phyloP scores from a whole-genome alignment of 2,888 invertebrate species.

The Agrilus biguttatus region DNA sequence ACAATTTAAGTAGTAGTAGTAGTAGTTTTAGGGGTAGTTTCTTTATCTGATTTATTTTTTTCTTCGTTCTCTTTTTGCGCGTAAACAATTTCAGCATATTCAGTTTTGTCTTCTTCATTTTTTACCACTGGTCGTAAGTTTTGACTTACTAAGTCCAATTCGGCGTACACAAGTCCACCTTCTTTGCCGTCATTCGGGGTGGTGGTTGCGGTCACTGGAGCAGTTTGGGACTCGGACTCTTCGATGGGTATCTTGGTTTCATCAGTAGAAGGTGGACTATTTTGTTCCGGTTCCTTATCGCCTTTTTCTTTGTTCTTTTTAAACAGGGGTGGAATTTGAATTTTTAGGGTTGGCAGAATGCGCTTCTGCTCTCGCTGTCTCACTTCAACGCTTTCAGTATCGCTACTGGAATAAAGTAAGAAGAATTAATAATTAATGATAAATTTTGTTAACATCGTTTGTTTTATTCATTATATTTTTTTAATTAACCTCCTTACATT shows the following conservation, averaged over 20 bases:
- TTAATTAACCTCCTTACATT: too few relatives aligned
- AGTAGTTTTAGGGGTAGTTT: not conserved
- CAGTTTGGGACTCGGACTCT: constrained; percentile 5
- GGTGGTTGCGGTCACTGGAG: not conserved
- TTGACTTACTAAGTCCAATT: constrained; percentile 44
- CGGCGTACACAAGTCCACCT: constrained; percentile 58
- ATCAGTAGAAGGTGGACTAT: constrained; percentile 5
- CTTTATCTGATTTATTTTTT: not conserved
- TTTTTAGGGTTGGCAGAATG: constrained; percentile 16
- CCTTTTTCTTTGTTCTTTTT: constrained; percentile 15
- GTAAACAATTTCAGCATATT: constrained; percentile 74
- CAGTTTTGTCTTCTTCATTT: constrained; percentile 49
- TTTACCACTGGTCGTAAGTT: constrained; percentile 27
- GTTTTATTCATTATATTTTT: too few relatives aligned
- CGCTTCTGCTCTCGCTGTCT: constrained; percentile 17
- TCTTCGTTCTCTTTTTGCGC: constrained; percentile 37
- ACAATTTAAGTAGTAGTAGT: not conserved
- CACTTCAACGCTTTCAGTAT: constrained; percentile 51
- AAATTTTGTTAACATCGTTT: too few relatives aligned
- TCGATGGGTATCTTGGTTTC: constrained; percentile 7
- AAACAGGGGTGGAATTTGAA: constrained; percentile 20
- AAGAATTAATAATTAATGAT: too few relatives aligned
- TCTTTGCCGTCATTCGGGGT: constrained; percentile 9
- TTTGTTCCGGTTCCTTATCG: constrained; percentile 9
- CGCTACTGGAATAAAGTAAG: constrained; percentile 36